These are phyloP conservation scores for Edolisoma coerulescens DNA, from an alignment of 2,113 vertebrate species.

Conservation along the genomic window DNA sequence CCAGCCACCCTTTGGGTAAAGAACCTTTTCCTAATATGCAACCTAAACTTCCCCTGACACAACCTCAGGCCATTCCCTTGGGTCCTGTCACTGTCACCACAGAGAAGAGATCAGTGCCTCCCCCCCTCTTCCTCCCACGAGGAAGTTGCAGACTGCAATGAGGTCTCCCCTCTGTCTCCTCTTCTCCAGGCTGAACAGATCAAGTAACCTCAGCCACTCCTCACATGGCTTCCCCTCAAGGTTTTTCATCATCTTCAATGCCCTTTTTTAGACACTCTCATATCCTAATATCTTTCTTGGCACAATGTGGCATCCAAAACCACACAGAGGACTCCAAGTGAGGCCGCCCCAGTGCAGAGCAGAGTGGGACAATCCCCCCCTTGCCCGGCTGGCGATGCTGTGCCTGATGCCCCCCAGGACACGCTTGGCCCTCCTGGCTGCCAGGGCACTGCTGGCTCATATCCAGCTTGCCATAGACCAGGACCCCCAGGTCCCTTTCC, in stretches of 20 bases:
- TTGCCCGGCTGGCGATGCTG: accelerated
- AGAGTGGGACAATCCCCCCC: neutral
- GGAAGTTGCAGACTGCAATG: neutral
- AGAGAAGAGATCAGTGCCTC: neutral
- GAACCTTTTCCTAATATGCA: neutral
- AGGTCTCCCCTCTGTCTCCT: neutral
- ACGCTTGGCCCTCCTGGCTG: accelerated
- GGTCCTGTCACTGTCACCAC: neutral
- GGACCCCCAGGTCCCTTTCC: neutral
- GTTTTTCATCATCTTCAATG: neutral
- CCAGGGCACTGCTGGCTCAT: neutral
- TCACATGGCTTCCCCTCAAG: neutral
- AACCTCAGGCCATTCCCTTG: neutral
- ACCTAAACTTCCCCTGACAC: neutral
- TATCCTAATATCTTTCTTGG: neutral
- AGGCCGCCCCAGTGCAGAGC: accelerated
- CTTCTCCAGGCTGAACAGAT: neutral
- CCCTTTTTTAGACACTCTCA: neutral
- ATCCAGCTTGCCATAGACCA: neutral
- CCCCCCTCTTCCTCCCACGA: accelerated
- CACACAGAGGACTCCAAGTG: accelerated
- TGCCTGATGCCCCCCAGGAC: neutral
- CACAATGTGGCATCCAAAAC: neutral
- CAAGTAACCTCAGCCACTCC: neutral
- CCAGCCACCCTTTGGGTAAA: neutral